A percentile compares a stretch with the other conserved stretches of the same genome.
Evolutionary conservation across 1,140 invertebrate species (phyloP).

Genomic region (Brachionus manjavacas): DNA sequence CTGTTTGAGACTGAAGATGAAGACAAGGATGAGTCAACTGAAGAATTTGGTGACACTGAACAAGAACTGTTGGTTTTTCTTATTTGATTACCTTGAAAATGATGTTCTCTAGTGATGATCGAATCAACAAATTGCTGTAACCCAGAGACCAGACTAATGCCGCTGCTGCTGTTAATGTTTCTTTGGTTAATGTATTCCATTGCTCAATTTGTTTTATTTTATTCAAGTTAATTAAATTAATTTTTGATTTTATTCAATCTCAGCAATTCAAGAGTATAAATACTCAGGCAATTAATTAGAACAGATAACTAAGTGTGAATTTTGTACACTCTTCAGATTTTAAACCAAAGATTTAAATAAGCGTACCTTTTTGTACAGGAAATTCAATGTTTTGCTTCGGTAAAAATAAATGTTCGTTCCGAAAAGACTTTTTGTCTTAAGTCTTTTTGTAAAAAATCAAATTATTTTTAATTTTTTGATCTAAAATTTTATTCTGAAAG

Average conservation of each 20-base stretch:
- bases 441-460: no score
- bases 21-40: background rate
- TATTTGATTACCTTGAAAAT: no score
- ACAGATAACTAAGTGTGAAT: background rate
- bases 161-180: background rate
- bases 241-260: no score
- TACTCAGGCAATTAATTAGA: background rate
- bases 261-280: background rate
- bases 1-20: no score
- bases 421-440: no score
- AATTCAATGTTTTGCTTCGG: background rate
- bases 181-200: background rate
- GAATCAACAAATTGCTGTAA: background rate
- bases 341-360: background rate
- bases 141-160: background rate
- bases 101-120: background rate
- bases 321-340: background rate
- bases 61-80: background rate
- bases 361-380: background rate
- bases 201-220: background rate
- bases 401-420: background rate
- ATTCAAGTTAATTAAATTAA: no score
- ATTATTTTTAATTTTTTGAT: no score
- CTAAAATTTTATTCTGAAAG: no score
- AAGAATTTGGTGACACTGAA: background rate